These are phyloP conservation scores for Intellagama lesueurii DNA, from an alignment of 2,797 vertebrate genomes.

Conservation along the genomic window DNA sequence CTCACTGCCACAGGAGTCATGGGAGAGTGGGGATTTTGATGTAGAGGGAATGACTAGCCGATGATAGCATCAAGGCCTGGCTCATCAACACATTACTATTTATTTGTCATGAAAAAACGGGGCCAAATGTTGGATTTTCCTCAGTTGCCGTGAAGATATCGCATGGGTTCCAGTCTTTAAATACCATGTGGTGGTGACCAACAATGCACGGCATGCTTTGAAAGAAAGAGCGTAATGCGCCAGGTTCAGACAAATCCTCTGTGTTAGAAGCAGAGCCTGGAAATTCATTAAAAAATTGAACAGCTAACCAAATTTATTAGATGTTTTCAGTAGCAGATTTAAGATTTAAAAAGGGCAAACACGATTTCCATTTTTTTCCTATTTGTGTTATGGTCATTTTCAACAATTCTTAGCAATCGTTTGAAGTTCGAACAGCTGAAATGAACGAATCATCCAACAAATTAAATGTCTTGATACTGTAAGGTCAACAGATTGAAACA, in stretches of 20 bases:
- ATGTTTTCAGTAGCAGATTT: no score
- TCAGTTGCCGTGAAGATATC: constrained; percentile 12
- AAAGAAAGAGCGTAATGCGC: neutral
- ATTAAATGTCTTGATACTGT: no score
- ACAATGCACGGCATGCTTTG: neutral
- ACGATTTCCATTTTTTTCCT: no score
- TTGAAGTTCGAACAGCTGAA: no score
- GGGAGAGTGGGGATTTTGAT: constrained; percentile 46
- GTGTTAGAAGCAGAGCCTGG: no score
- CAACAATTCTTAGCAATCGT: no score
- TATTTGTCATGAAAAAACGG: neutral
- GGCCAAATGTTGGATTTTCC: constrained; percentile 43
- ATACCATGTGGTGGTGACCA: constrained; percentile 56
- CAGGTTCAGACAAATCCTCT: neutral
- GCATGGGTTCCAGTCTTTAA: constrained; percentile 24
- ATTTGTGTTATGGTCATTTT: no score
- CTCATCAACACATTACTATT: neutral
- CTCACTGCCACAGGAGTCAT: constrained; percentile 41
- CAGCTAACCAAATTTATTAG: no score
- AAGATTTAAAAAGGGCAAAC: no score
- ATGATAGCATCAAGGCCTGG: constrained; percentile 34
- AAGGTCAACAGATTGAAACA: no score
- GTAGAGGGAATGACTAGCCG: constrained; percentile 50
- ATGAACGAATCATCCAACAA: no score
- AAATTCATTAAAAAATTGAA: no score